Base-by-base conservation (phyloP, 1,140 invertebrate genomes). In the Zaprionus taronus region DNA sequence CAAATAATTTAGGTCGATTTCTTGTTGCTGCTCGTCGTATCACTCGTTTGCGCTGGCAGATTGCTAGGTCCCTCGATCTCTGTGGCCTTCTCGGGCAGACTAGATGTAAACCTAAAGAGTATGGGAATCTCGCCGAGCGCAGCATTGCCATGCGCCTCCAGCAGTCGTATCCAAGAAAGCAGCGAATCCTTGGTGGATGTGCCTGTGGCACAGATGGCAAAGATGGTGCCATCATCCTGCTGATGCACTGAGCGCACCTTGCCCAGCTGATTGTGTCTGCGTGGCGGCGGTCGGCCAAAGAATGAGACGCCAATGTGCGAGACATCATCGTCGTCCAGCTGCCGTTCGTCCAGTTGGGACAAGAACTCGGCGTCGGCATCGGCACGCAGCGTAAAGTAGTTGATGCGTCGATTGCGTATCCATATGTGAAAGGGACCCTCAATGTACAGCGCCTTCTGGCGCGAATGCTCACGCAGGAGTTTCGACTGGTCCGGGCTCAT, bases 201-300 rank as follows among this genome's bases (percentile, higher is more conserved):
- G 69, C 98, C 94, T 69, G 98, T 98, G 17, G 97, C 96, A 93
- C 96, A 98, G 69, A 98, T 93, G 7, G 96, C 96, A 77, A 98
- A 95, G 81, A 99, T 96, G 0, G 96, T 97, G n/a, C 97, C 97
- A 93, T 99, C 98, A 36, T 97, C 95, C 93, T 99, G 98, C 93
- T 99, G 97, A 92, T 99, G 98, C 5, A 99, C 95, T 12, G 95
- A 95, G 14, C 95, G 94, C 73, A 93, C 93, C 36, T 47, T 94
- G 77, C 68, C 92, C 70, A 77, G 83, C 82, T 72, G 89, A 90
- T 72, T 94, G 74, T 93, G 93, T 12, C 84, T 58, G 0, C 78
- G 64, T 1, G 86, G 85, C 7, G 74, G 80, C 0, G 75, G 66
- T 1, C 66, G 71, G 28, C 94, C 94, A 76, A 95, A 95, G 60